Conservation (phyloP, 2,797 vertebrate genomes). For the Mallotus villosus region DNA sequence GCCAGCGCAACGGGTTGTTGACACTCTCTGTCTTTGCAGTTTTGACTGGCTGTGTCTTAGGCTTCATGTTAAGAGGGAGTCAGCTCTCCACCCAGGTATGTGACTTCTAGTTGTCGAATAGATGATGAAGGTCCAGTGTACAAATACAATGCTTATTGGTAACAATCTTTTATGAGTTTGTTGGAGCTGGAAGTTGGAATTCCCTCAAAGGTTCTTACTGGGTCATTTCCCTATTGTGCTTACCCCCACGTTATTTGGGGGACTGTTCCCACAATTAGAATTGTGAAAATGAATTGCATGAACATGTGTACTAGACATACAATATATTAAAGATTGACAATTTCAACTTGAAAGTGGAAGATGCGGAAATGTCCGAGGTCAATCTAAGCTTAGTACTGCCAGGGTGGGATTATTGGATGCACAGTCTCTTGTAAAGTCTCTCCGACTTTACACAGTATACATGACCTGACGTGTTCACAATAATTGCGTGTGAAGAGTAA, state of each 20-base stretch:
- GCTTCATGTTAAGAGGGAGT: conserved; percentile 79
- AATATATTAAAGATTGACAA: background rate
- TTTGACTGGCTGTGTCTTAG: conserved; percentile 78
- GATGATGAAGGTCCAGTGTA: too few relatives aligned
- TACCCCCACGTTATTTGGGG: background rate
- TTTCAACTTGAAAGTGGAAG: background rate
- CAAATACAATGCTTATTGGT: too few relatives aligned
- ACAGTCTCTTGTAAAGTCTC: conserved; percentile 3
- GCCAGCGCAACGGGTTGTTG: conserved; percentile 77
- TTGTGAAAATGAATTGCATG: too few relatives aligned
- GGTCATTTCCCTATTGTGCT: too few relatives aligned
- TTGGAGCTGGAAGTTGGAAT: too few relatives aligned
- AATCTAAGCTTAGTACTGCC: conserved; percentile 19
- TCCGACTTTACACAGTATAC: conserved; percentile 10
- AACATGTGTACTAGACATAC: background rate
- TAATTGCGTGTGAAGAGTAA: conserved; percentile 13
- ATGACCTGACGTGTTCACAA: conserved; percentile 4
- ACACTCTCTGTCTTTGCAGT: conserved; percentile 82
- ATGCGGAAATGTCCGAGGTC: conserved; percentile 18
- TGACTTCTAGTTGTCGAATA: background rate
- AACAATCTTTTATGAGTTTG: too few relatives aligned
- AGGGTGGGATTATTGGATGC: conserved; percentile 25
- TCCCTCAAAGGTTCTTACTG: too few relatives aligned
- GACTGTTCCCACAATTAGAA: too few relatives aligned
- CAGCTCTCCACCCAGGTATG: conserved; percentile 82